Evolutionary conservation across 2,888 invertebrate species (phyloP).

Genomic region (Aphelenchoides bicaudatus): DNA sequence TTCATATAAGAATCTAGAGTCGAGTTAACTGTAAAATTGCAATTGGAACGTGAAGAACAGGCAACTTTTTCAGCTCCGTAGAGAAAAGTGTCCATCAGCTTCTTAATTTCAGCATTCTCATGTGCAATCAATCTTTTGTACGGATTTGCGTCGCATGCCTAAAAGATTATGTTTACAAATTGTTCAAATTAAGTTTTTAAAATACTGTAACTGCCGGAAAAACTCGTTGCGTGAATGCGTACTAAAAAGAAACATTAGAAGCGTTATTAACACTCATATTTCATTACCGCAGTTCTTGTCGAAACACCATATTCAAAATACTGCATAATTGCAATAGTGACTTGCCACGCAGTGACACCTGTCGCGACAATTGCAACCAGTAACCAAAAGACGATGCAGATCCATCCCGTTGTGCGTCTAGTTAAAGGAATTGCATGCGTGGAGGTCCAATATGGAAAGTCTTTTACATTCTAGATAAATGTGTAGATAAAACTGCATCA

Average conservation of each 20-base stretch:
- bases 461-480: background rate
- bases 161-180: no score
- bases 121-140: constrained; percentile 14
- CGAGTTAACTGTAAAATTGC: constrained; percentile 9
- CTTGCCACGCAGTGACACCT: constrained; percentile 22
- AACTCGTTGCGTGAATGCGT: constrained; percentile 22
- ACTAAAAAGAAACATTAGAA: background rate
- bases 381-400: constrained; percentile 26
- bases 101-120: constrained; percentile 11
- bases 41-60: background rate
- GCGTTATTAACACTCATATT: background rate
- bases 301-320: constrained; percentile 24
- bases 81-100: constrained; percentile 27
- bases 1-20: constrained; percentile 18
- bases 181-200: no score
- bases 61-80: constrained; percentile 23
- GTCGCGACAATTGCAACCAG: constrained; percentile 18
- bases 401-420: constrained; percentile 13
- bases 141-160: constrained; percentile 22
- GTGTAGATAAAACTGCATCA: background rate
- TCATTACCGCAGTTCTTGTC: background rate
- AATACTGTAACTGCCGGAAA: constrained; percentile 37
- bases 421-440: constrained; percentile 27
- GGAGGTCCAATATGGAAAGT: constrained; percentile 27
- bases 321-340: constrained; percentile 16